A percentile compares a stretch with the other conserved stretches of the same genome.
phyloP scores from a whole-genome alignment of 2,113 vertebrate species.

The Sceloporus undulatus region DNA sequence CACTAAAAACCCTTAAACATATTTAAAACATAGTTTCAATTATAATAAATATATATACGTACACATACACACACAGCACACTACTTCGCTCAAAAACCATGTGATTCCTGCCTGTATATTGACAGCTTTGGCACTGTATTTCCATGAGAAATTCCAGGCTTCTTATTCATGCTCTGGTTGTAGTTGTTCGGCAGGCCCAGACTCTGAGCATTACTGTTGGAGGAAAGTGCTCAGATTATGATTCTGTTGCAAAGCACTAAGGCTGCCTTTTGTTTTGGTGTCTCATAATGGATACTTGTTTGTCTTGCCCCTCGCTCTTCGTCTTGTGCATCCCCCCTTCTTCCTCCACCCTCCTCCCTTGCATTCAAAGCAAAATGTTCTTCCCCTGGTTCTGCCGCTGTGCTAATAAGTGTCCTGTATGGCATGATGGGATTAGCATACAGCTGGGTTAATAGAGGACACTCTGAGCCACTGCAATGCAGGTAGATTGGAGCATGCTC shows the following conservation, averaged over 20 bases:
- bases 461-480: slow-evolving; percentile 51
- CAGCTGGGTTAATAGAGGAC: slow-evolving; percentile 58
- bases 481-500: slow-evolving; percentile 53
- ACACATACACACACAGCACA: too few relatives aligned
- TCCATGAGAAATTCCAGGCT: not conserved
- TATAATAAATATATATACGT: too few relatives aligned
- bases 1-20: too few relatives aligned
- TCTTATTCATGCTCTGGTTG: not conserved
- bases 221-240: not conserved
- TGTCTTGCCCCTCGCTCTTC: too few relatives aligned
- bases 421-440: slow-evolving; percentile 36
- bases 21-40: too few relatives aligned
- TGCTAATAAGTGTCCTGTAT: slow-evolving; percentile 48
- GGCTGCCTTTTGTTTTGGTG: not conserved
- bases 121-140: not conserved
- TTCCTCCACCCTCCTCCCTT: not conserved
- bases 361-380: slow-evolving; percentile 1
- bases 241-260: not conserved
- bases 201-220: not conserved
- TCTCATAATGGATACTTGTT: not conserved
- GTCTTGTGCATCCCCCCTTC: not conserved
- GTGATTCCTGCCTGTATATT: not conserved
- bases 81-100: too few relatives aligned
- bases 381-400: slow-evolving; percentile 18
- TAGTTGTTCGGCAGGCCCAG: too few relatives aligned